These are phyloP conservation scores for Hoplostethus mediterraneus DNA, from an alignment of 2,797 vertebrate genomes.

Conservation along the genomic window DNA sequence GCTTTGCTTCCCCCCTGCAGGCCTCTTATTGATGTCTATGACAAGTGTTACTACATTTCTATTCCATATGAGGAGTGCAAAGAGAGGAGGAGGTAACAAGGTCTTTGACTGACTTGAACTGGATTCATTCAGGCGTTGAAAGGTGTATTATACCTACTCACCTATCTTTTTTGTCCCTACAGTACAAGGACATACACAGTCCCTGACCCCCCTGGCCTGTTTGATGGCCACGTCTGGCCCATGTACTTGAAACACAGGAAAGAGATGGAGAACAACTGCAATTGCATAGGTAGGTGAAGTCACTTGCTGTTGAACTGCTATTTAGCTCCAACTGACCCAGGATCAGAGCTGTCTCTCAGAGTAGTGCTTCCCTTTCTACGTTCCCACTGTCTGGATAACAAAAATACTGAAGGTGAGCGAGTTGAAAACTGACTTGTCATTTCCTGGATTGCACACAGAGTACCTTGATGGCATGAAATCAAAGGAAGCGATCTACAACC, in stretches of 20 bases:
- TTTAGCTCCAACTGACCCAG: not conserved
- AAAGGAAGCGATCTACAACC: conserved; percentile 87
- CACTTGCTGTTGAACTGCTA: not conserved
- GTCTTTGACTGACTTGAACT: conserved; percentile 2
- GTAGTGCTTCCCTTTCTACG: not conserved
- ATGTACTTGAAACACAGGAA: conserved; percentile 94
- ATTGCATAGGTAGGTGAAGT: conserved; percentile 85
- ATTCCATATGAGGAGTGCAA: conserved; percentile 96
- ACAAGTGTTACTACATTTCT: conserved; percentile 90
- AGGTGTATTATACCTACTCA: not conserved
- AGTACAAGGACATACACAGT: conserved; percentile 91
- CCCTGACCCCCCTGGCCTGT: conserved; percentile 92
- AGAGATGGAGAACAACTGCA: conserved; percentile 88
- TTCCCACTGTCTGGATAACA: no score
- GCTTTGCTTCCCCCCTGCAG: conserved; percentile 70
- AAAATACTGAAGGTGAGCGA: no score
- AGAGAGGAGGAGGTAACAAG: conserved; percentile 89
- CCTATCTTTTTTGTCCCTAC: conserved; percentile 13
- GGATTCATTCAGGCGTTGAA: not conserved
- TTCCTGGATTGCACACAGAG: conserved; percentile 75
- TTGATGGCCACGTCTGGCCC: conserved; percentile 96
- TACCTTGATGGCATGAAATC: conserved; percentile 89
- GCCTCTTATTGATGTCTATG: conserved; percentile 88
- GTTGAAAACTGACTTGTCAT: not conserved
- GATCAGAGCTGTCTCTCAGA: no score